These are phyloP conservation scores for Gibbula magus DNA, from an alignment of 2,888 invertebrate genomes.

Conservation along the genomic window DNA sequence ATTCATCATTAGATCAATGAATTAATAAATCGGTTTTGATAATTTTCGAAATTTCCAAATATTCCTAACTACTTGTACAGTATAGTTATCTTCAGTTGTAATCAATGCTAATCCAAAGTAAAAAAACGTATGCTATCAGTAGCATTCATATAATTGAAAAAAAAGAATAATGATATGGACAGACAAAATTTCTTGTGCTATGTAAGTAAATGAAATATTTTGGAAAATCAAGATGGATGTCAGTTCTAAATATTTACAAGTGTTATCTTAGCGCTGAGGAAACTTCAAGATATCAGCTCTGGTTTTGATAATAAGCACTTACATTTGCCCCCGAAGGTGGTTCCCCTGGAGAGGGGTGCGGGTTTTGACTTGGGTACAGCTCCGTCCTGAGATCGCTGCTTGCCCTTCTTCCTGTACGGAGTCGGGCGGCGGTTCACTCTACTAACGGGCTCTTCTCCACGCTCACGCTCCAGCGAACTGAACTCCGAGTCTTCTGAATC, in stretches of 20 bases:
- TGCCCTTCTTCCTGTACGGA: slow-evolving; percentile 84
- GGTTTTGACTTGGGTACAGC: neutral
- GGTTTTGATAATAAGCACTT: neutral
- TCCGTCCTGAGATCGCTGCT: slow-evolving; percentile 29
- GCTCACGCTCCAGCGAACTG: slow-evolving; percentile 82
- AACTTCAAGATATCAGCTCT: neutral
- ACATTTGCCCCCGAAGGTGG: slow-evolving; percentile 17
- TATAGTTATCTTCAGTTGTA: too few relatives aligned
- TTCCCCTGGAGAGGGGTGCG: neutral
- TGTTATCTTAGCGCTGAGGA: neutral
- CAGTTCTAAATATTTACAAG: too few relatives aligned
- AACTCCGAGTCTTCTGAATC: slow-evolving; percentile 95
- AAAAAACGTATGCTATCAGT: too few relatives aligned
- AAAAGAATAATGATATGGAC: neutral
- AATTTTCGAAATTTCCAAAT: too few relatives aligned
- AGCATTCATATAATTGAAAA: too few relatives aligned
- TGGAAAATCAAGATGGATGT: too few relatives aligned
- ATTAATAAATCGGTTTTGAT: neutral
- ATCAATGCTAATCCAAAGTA: too few relatives aligned
- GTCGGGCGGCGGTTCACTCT: slow-evolving; percentile 81
- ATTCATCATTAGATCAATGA: neutral
- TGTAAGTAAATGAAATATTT: neutral
- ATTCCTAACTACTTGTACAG: too few relatives aligned
- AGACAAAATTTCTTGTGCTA: neutral
- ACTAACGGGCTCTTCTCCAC: slow-evolving; percentile 76